Evolutionary conservation across 2,888 invertebrate genomes (phyloP), one percentile per base, ranked within the genome.

Genomic region (Nephrocerus scutellatus): DNA sequence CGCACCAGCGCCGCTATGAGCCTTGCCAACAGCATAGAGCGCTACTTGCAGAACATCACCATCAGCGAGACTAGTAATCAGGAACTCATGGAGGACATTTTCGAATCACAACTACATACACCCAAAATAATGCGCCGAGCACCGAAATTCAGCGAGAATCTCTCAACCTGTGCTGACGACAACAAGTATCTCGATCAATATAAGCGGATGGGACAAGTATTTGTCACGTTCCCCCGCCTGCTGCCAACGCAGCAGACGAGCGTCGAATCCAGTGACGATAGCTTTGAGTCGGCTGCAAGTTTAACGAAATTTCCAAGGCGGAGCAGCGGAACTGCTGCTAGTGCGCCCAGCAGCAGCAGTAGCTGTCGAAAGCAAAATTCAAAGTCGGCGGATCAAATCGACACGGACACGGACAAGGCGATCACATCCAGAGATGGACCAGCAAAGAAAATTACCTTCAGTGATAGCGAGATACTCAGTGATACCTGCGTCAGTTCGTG

Each of bases 131-230:
- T 80, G 72, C 68, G 79, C 24, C 66, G 80, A 14, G 79, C 80
- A 2, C 79, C 79, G 1, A 80, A 79, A 54, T 78, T 80, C 41
- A 71, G 72, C 30, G 78, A 77, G 49, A 79, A 75, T 57, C 62
- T 80, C 29, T 74, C 78, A 22, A 77, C 74, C 15, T 80, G 80
- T 57, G 80, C 79, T 30, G 79, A 80, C 55, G 79, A 80, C 52
- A 73, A 74, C 23, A 72, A 74, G 51, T 77, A 72, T 42, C 59
- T 75, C 33, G 68, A 72, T 44, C 72, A 72, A 50, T 75, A 74
- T 44, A 73, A 74, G 54, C 71, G 72, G 36, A 67, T 74, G 64
- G 71, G 72, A 6, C 68, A 72, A 35, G 65, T 72, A 12, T 72
- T 71, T 40, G 62, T 70, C 33, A 68, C 69, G 19, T 62, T 68